Evolutionary conservation across 2,113 vertebrate genomes (phyloP), one percentile per base, ranked within the genome.

Genomic region (Elachura formosa): DNA sequence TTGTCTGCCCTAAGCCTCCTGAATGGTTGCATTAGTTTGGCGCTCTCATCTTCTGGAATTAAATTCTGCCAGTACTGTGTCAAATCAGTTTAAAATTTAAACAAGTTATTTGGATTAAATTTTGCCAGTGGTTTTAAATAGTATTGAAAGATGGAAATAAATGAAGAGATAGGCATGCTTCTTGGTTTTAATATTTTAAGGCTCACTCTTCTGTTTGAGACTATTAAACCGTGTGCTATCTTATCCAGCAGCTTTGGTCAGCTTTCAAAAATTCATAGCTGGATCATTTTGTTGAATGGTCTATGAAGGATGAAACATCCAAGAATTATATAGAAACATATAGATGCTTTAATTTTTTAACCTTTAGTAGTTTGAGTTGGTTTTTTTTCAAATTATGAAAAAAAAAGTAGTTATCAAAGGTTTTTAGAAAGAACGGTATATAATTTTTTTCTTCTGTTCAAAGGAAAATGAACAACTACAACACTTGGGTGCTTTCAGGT

Each of bases 361-460:
- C 29, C 55, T 55, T n/a, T 74, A 40, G 41, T 24, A 74, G 36
- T 64, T 43, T 1, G 11, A 18, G 0, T 11, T n/a, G n/a, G n/a
- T n/a, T n/a, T 34, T 48, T 64, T 67, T 66, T 17, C 24, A 63
- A 63, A 54, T 61, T 29, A 52, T 10, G n/a, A n/a, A 0, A 3
- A n/a, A 63, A 71, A 52, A 38, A 12, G 19, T 51, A 41, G 14
- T 63, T 68, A 61, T 41, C 36, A 52, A 43, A 59, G 17, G 14
- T 61, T 91, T 89, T n/a, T 63, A 56, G 36, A 51, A 68, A 31
- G 36, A 86, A 61, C 31, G 19, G 17, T 62, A 2, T 31, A 26
- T 84, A 69, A 73, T 92, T 86, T 31, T 86, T 31, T 84, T 12
- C 17, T 6, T 38, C 55, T 49, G n/a, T 83, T 96, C 62, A 69